Evolutionary conservation across 1,140 invertebrate genomes (phyloP).

Genomic region (Antheraea mylitta): DNA sequence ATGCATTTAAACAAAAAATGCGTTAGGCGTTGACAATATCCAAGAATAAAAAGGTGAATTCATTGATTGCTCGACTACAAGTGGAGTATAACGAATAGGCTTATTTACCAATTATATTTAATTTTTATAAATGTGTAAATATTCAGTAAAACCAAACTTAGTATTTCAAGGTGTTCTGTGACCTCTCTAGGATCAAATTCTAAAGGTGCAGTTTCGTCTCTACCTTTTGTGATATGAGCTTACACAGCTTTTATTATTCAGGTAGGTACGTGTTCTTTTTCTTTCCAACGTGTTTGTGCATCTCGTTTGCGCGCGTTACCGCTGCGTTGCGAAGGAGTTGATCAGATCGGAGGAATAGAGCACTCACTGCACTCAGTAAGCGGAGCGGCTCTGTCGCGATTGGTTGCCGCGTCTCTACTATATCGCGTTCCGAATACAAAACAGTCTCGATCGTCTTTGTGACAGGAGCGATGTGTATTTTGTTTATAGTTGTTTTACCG

Average conservation of each 20-base stretch:
- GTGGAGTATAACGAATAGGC: no score
- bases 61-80: no score
- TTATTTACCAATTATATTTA: neutral
- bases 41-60: no score
- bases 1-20: constrained; percentile 1
- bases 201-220: constrained; percentile 29
- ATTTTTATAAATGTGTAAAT: constrained; percentile 5
- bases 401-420: constrained; percentile 44
- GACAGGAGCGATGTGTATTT: constrained; percentile 44
- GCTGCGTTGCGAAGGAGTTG: constrained; percentile 60
- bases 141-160: neutral
- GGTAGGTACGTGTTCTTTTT: constrained; percentile 53
- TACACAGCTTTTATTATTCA: constrained; percentile 62
- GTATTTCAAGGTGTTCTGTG: neutral
- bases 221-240: constrained; percentile 55
- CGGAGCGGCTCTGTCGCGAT: constrained; percentile 62
- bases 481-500: constrained; percentile 40
- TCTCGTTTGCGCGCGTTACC: constrained; percentile 50
- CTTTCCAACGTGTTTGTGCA: constrained; percentile 27
- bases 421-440: constrained; percentile 54
- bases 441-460: constrained; percentile 53
- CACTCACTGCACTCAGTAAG: constrained; percentile 44
- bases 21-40: neutral
- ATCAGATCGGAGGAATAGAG: constrained; percentile 30
- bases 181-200: constrained; percentile 25